Percentiles rank a stretch among this genome's conserved stretches.
Conservation (phyloP, 2,797 vertebrate species). For the Mus spretus region DNA sequence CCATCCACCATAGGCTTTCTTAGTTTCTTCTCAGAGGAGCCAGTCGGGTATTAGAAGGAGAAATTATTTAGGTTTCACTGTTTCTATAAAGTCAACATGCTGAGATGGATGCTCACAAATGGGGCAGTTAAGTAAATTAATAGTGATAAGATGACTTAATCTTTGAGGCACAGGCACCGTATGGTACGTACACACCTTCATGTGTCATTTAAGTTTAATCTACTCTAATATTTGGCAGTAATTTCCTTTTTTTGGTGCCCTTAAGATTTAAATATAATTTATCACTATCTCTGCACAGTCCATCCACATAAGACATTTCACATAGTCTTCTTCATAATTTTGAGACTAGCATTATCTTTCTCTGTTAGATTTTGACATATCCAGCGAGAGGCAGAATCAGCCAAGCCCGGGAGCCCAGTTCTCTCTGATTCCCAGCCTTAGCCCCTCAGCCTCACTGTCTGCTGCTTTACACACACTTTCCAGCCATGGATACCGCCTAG, state of each 20-base stretch:
- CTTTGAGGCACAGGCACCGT: background rate
- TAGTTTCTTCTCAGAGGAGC: background rate
- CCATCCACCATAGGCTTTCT: background rate
- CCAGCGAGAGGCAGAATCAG: background rate
- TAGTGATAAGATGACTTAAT: background rate
- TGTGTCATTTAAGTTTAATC: background rate
- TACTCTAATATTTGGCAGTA: background rate
- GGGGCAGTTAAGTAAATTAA: background rate
- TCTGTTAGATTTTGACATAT: background rate
- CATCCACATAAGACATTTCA: background rate
- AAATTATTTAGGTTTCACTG: background rate
- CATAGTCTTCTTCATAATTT: background rate
- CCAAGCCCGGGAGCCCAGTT: rapidly evolving
- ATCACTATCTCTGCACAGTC: background rate
- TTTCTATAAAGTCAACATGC: background rate
- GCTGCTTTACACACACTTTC: background rate
- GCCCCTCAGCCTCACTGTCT: no score
- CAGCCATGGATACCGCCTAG: background rate
- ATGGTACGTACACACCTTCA: background rate
- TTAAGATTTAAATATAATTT: background rate
- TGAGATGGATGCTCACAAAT: background rate
- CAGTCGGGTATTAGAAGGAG: background rate
- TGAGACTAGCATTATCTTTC: background rate
- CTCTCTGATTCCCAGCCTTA: rapidly evolving
- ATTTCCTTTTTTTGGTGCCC: background rate